These are phyloP conservation scores for Sphyrna mokarran DNA, from an alignment of 2,113 vertebrate genomes.

Conservation along the genomic window DNA sequence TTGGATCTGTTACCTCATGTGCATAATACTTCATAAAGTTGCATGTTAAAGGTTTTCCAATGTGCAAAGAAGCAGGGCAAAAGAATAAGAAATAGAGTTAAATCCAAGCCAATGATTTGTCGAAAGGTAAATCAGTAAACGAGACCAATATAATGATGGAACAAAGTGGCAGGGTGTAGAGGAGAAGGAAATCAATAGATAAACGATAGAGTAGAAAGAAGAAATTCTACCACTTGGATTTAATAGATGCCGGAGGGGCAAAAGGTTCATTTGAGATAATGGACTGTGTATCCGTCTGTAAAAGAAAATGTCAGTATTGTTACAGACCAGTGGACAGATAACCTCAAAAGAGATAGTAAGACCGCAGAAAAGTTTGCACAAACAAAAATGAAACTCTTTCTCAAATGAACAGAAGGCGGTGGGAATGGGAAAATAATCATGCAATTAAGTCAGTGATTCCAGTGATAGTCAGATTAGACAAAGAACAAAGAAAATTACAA, in stretches of 20 bases:
- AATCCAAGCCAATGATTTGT: constrained; percentile 16
- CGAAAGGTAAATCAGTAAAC: constrained; percentile 1
- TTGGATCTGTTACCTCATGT: neutral
- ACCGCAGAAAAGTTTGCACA: neutral
- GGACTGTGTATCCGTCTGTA: neutral
- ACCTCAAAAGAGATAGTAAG: neutral
- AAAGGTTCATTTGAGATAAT: constrained; percentile 17
- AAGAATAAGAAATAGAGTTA: neutral
- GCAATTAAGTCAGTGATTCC: neutral
- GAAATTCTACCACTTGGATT: constrained; percentile 9
- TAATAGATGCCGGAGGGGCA: neutral
- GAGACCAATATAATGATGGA: neutral
- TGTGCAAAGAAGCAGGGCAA: neutral
- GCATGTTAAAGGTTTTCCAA: neutral
- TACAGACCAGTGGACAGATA: neutral
- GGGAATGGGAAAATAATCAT: neutral
- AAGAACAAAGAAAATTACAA: too few relatives aligned
- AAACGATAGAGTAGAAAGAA: neutral
- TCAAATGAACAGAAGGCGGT: neutral
- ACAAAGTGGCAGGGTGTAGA: neutral
- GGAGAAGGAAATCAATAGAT: neutral
- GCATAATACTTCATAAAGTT: neutral
- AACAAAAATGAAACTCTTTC: neutral
- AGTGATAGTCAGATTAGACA: neutral
- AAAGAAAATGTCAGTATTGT: neutral